Percentiles rank a stretch among this genome's conserved stretches.
Conservation (phyloP, 2,888 invertebrate species). For the Bimastos eiseni region DNA sequence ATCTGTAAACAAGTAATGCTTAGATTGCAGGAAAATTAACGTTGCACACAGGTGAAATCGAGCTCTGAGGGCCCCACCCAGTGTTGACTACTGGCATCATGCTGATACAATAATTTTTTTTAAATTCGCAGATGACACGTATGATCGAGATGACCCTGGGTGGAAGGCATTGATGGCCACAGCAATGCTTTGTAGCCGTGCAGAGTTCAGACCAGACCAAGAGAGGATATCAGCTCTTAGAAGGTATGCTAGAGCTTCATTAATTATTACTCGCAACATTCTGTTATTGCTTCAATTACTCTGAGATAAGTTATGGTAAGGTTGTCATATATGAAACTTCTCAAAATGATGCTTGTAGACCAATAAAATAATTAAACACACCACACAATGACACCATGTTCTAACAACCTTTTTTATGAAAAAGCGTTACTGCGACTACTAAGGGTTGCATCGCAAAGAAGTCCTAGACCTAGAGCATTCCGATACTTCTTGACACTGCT, state of each 20-base stretch:
- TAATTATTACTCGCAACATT: neutral
- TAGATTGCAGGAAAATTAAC: neutral
- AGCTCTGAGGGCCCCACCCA: neutral
- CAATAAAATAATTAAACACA: no score
- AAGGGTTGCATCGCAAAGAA: no score
- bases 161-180: slow-evolving; percentile 89
- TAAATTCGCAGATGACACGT: slow-evolving; percentile 72
- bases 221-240: slow-evolving; percentile 89
- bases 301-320: neutral
- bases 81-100: neutral
- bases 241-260: slow-evolving; percentile 67
- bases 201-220: slow-evolving; percentile 95
- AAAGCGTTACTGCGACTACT: no score
- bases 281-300: neutral
- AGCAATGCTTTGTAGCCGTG: slow-evolving; percentile 94
- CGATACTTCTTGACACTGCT: no score
- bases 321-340: neutral
- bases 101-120: neutral
- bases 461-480: no score
- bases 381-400: no score
- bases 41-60: neutral
- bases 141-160: slow-evolving; percentile 80
- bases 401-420: no score
- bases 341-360: neutral
- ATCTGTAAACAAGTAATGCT: neutral